phyloP scores from a whole-genome alignment of 30 jellyfish, hydroid and myxozoan genomes.

The Haliclystus octoradiatus region DNA sequence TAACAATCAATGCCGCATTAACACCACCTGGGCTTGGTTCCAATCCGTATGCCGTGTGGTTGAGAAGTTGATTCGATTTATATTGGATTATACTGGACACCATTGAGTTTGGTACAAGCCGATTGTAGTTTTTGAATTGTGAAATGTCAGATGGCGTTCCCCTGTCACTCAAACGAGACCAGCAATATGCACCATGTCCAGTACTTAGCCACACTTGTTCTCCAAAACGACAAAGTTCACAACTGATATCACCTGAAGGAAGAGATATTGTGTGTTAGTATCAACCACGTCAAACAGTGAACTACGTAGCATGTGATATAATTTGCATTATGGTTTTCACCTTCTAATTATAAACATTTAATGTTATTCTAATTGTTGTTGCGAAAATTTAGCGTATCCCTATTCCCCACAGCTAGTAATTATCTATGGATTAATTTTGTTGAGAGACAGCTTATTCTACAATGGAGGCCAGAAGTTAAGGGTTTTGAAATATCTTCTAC shows the following conservation, averaged over 20 bases:
- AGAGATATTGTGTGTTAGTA: background rate
- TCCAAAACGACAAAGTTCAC: constrained; percentile 59
- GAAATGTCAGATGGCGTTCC: constrained; percentile 41
- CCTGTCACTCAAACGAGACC: constrained; percentile 13
- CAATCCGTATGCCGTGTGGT: constrained; percentile 36
- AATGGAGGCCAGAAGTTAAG: too few relatives aligned
- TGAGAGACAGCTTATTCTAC: too few relatives aligned
- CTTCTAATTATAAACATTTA: too few relatives aligned
- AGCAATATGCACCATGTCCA: constrained; percentile 28
- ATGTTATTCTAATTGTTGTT: too few relatives aligned
- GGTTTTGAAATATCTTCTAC: too few relatives aligned
- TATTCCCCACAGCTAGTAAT: too few relatives aligned
- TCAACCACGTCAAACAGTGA: too few relatives aligned
- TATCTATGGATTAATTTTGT: too few relatives aligned
- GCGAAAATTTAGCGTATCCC: too few relatives aligned
- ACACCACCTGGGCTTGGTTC: background rate
- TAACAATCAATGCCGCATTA: background rate
- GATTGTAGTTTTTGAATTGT: background rate
- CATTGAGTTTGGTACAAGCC: constrained; percentile 6
- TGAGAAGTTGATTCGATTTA: constrained; percentile 2
- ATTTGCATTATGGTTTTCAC: too few relatives aligned
- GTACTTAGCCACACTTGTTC: constrained; percentile 24
- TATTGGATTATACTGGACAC: background rate
- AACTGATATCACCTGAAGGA: constrained; percentile 42
- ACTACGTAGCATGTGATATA: too few relatives aligned